Evolutionary conservation across 2,888 invertebrate species (phyloP).

Genomic region (Phoenoteleia sp.): DNA sequence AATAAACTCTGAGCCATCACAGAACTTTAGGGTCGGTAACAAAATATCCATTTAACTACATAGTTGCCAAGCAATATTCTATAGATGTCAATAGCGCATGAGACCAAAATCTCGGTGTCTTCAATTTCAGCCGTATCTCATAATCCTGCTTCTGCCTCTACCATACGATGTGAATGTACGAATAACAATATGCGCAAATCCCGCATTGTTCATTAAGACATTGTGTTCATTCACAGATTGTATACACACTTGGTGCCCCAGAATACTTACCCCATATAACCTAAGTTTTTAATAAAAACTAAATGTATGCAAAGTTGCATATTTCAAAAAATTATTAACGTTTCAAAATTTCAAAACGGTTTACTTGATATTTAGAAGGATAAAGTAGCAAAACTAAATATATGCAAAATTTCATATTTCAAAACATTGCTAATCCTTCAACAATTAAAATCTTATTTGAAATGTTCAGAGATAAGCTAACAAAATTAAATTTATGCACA

Average conservation of each 20-base stretch:
- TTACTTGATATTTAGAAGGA: no score
- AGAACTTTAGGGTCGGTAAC: not conserved
- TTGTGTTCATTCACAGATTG: constrained; percentile 44
- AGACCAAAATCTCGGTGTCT: constrained; percentile 40
- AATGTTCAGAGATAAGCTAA: no score
- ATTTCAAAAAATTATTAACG: no score
- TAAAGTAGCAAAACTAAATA: no score
- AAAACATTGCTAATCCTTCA: no score
- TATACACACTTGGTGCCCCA: constrained; percentile 28
- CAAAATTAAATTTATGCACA: no score
- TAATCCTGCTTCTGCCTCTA: constrained; percentile 26
- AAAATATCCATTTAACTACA: constrained; percentile 37
- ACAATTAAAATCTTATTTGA: no score
- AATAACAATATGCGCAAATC: constrained; percentile 60
- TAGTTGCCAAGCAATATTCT: constrained; percentile 42
- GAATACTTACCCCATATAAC: not conserved
- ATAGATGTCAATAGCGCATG: constrained; percentile 31
- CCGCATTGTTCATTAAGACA: constrained; percentile 58
- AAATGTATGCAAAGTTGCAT: not conserved
- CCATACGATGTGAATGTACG: constrained; percentile 34
- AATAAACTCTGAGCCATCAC: constrained; percentile 20
- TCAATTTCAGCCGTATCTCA: constrained; percentile 38
- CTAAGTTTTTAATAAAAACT: constrained; percentile 4
- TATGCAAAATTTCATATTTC: no score
- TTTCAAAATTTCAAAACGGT: no score